Conservation (phyloP, 2,888 invertebrate species). For the Linnaemya tessellans region DNA sequence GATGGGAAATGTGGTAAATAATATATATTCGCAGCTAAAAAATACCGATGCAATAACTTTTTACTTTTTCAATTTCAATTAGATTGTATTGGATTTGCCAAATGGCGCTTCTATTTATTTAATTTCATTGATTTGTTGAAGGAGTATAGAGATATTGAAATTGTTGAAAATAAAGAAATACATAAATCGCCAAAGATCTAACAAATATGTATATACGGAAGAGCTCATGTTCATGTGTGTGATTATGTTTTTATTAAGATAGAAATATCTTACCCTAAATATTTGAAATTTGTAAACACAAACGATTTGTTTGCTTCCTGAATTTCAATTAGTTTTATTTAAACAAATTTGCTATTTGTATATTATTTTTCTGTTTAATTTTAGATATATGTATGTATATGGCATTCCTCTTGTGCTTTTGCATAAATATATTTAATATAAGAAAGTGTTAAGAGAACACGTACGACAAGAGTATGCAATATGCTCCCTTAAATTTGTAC, state of each 20-base stretch:
- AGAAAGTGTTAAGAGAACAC: not conserved
- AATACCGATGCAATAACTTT: conserved; percentile 63
- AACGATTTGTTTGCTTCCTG: too few species aligned
- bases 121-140: conserved; percentile 45
- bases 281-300: conserved; percentile 15
- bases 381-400: conserved; percentile 1
- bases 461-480: not conserved
- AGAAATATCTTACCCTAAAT: not conserved
- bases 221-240: not conserved
- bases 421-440: not conserved
- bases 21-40: conserved; percentile 76
- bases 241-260: not conserved
- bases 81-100: conserved; percentile 49
- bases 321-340: conserved; percentile 8
- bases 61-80: conserved; percentile 41
- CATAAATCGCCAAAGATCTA: not conserved
- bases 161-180: conserved; percentile 20
- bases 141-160: conserved; percentile 14
- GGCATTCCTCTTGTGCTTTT: conserved; percentile 6
- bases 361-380: not conserved
- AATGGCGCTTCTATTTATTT: conserved; percentile 49
- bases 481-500: not conserved
- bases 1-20: conserved; percentile 4
- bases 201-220: not conserved
- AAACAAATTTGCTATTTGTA: not conserved